phyloP scores from a whole-genome alignment of 2,797 vertebrate species.

The Apodemus agrarius region DNA sequence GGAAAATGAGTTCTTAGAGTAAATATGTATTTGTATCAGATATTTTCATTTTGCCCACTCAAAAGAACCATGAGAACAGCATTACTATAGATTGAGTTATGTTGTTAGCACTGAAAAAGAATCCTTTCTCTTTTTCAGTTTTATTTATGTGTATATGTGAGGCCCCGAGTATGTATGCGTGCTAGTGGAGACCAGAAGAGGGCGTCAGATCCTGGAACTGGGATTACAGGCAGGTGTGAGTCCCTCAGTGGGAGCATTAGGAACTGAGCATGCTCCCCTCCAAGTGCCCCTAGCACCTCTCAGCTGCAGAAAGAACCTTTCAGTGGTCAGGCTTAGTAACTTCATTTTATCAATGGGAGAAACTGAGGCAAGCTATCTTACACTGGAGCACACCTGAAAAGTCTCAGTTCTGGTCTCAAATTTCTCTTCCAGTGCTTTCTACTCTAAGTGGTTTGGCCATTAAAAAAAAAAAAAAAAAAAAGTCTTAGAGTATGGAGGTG shows the following conservation, averaged over 20 bases:
- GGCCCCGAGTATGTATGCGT: too few relatives aligned
- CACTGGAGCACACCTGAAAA: not conserved
- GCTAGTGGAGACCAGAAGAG: not conserved
- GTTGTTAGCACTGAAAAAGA: slow-evolving; percentile 3
- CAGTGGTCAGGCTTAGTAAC: not conserved
- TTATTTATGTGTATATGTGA: not conserved
- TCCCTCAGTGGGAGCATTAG: not conserved
- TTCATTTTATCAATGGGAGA: not conserved
- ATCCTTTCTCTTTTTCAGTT: not conserved
- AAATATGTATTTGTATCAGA: not conserved
- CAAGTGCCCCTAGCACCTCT: not conserved
- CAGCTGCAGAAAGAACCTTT: not conserved
- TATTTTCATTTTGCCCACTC: slow-evolving; percentile 9
- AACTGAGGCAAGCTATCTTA: not conserved
- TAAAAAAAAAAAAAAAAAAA: not conserved
- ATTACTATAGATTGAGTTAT: not conserved
- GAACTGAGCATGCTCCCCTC: not conserved
- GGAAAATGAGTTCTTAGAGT: not conserved
- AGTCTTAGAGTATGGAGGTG: not conserved
- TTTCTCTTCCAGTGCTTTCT: not conserved
- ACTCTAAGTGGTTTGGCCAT: not conserved
- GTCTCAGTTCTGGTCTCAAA: not conserved
- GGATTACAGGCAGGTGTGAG: not conserved
- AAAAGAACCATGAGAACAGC: not conserved
- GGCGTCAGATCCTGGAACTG: not conserved